Conservation (phyloP, 37 sponge, comb jelly and placozoan species). For the Lycopodina hypogea region DNA sequence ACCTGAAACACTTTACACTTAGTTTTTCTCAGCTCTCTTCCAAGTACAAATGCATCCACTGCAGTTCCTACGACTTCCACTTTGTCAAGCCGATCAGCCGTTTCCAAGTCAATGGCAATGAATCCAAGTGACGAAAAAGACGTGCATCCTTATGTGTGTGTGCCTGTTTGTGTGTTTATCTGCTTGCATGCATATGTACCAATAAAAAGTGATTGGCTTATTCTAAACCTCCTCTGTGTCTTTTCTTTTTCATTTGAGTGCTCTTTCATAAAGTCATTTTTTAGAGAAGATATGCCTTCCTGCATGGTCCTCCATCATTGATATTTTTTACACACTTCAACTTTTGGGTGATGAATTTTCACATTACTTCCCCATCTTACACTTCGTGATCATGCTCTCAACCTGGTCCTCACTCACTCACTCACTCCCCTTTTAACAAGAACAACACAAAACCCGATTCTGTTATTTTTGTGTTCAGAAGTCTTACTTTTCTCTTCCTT, state of each 20-base stretch:
- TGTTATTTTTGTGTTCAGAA: too few relatives aligned
- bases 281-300: too few relatives aligned
- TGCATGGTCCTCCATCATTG: too few relatives aligned
- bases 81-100: constrained; percentile 69
- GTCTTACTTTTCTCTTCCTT: too few relatives aligned
- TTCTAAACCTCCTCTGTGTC: background rate
- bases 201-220: background rate
- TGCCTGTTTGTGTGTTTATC: background rate
- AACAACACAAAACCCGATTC: too few relatives aligned
- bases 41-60: constrained; percentile 68
- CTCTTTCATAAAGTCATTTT: too few relatives aligned
- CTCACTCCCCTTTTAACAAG: too few relatives aligned
- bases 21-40: constrained; percentile 74
- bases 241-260: background rate
- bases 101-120: constrained; percentile 25
- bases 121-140: background rate
- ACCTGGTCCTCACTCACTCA: too few relatives aligned
- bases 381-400: too few relatives aligned
- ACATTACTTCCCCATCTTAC: too few relatives aligned
- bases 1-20: constrained; percentile 35
- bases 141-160: background rate
- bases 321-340: too few relatives aligned
- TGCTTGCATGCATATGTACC: background rate
- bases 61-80: constrained; percentile 80
- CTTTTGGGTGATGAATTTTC: too few relatives aligned